These are phyloP conservation scores for Pseudochirops cupreus DNA, from an alignment of 2,797 vertebrate species.

Conservation along the genomic window DNA sequence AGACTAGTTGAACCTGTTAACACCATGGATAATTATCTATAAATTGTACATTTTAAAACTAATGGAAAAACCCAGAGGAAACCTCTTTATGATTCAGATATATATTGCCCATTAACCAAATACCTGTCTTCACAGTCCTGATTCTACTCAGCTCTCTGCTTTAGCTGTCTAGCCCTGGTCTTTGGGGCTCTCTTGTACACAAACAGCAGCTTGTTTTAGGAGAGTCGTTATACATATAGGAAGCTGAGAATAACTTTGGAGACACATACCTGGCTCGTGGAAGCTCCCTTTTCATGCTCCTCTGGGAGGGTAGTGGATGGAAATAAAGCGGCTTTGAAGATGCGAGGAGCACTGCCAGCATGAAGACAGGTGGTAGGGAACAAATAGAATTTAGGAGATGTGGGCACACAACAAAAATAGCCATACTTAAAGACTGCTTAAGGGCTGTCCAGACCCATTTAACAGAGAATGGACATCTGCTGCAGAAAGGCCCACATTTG, in stretches of 20 bases:
- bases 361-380: constrained; percentile 25
- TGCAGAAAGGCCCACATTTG: background rate
- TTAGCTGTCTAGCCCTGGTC: background rate
- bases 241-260: constrained; percentile 26
- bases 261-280: background rate
- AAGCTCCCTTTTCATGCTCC: background rate
- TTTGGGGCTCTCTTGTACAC: background rate
- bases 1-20: constrained; percentile 5
- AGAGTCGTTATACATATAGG: background rate
- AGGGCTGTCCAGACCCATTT: background rate
- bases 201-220: background rate
- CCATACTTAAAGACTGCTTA: background rate
- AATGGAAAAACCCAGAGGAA: constrained; percentile 13
- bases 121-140: constrained; percentile 6
- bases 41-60: constrained; percentile 12
- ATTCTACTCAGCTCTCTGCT: background rate
- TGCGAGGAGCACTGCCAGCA: background rate
- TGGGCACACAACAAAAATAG: background rate
- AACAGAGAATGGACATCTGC: constrained; percentile 16
- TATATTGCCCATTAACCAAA: background rate
- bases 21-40: constrained; percentile 20
- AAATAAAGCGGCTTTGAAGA: background rate
- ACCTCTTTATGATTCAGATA: background rate
- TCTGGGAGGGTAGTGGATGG: background rate
- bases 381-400: constrained; percentile 2